Conservation (phyloP, 1,140 invertebrate species). For the Diuraphis noxia region DNA sequence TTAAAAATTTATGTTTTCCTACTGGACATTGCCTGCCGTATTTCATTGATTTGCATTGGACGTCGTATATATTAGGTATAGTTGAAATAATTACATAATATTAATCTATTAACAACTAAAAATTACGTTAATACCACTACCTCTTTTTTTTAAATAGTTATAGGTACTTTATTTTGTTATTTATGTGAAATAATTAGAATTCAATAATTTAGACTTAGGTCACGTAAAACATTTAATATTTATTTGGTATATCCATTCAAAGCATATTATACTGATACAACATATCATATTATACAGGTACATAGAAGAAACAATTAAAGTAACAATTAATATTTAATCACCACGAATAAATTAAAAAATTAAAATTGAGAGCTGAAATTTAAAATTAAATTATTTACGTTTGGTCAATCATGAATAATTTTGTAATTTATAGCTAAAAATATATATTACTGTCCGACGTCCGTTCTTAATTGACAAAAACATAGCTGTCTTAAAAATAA, state of each 20-base stretch:
- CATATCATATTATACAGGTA: no score
- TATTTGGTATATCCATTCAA: background rate
- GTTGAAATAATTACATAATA: background rate
- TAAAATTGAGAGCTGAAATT: background rate
- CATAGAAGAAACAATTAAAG: background rate
- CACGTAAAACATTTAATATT: background rate
- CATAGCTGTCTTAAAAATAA: background rate
- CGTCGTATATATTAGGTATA: background rate
- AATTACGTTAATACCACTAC: background rate
- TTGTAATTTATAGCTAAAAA: background rate
- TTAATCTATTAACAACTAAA: conserved; percentile 10
- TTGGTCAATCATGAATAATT: background rate
- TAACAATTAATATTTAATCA: background rate
- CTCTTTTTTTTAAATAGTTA: background rate
- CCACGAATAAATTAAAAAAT: background rate
- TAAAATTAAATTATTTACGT: background rate
- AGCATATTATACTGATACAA: background rate
- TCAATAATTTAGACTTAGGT: background rate
- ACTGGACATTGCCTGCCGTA: background rate
- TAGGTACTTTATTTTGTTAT: background rate
- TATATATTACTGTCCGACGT: background rate
- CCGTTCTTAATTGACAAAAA: background rate
- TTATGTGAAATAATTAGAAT: background rate
- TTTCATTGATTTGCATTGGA: background rate
- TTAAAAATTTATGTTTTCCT: background rate